phyloP scores from a whole-genome alignment of 1,140 invertebrate genomes.

The Bombus polaris region DNA sequence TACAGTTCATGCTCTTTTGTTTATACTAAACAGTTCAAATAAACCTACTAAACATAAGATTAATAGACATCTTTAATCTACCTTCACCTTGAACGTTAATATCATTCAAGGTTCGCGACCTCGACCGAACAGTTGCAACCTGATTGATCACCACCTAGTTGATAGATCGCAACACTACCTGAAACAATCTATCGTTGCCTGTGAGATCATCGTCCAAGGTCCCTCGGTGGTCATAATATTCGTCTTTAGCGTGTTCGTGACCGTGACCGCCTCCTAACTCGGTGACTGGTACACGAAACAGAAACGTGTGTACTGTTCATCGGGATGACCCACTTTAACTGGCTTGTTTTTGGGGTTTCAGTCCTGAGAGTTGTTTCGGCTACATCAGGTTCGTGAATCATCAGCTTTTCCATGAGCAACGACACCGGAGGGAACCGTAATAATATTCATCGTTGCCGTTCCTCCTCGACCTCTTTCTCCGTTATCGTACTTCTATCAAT shows the following conservation, averaged over 20 bases:
- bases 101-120: too few relatives aligned
- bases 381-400: slow-evolving; percentile 32
- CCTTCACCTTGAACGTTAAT: too few relatives aligned
- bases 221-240: slow-evolving; percentile 29
- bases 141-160: too few relatives aligned
- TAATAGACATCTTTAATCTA: too few relatives aligned
- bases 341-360: slow-evolving; percentile 37
- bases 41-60: too few relatives aligned
- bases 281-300: slow-evolving; percentile 58
- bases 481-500: not conserved
- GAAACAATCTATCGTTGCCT: not conserved
- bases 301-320: slow-evolving; percentile 39
- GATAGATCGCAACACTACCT: too few relatives aligned
- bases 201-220: slow-evolving; percentile 10
- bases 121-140: too few relatives aligned
- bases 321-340: slow-evolving; percentile 61
- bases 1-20: too few relatives aligned
- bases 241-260: slow-evolving; percentile 28
- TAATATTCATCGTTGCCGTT: slow-evolving; percentile 13
- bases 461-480: slow-evolving; percentile 1
- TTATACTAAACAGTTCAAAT: too few relatives aligned
- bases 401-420: slow-evolving; percentile 24
- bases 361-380: slow-evolving; percentile 45
- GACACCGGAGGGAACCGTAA: slow-evolving; percentile 5
- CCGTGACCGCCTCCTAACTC: slow-evolving; percentile 51